phyloP scores from a whole-genome alignment of 1,140 invertebrate genomes.

The Drosophila subpulchrella region DNA sequence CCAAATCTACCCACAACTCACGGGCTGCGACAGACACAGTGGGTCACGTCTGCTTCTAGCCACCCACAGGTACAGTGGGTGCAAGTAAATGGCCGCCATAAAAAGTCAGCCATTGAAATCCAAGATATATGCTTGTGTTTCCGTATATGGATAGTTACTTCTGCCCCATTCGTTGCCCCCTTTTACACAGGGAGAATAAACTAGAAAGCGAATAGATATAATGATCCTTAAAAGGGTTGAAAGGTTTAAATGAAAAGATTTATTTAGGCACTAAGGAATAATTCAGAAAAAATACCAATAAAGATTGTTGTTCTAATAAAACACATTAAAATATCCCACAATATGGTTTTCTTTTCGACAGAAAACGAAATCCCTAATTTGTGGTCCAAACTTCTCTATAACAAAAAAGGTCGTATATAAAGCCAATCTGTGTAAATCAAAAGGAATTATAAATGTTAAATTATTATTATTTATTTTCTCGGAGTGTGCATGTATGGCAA shows the following conservation, averaged over 20 bases:
- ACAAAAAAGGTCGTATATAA: too few species aligned
- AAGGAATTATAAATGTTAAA: not conserved
- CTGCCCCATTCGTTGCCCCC: conserved; percentile 23
- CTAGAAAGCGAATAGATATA: too few species aligned
- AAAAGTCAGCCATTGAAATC: conserved; percentile 29
- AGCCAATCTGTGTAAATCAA: too few species aligned
- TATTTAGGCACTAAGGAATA: too few species aligned
- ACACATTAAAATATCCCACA: too few species aligned
- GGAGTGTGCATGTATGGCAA: conserved; percentile 9
- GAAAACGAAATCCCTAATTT: too few species aligned
- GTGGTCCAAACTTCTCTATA: too few species aligned
- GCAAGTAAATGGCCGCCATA: conserved; percentile 32
- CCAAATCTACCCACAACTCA: not conserved
- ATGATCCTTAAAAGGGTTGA: too few species aligned
- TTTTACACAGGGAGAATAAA: not conserved
- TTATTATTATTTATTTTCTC: not conserved
- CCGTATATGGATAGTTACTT: not conserved
- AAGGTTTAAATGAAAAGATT: too few species aligned
- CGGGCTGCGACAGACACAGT: conserved; percentile 21
- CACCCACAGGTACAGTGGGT: conserved; percentile 8
- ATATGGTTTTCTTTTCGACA: too few species aligned
- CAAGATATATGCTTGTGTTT: conserved; percentile 8
- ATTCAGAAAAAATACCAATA: too few species aligned
- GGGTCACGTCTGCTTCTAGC: conserved; percentile 4
- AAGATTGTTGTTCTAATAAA: too few species aligned